A percentile compares a stretch with the other conserved stretches of the same genome.
Conservation (phyloP, 2,113 vertebrate genomes). For the Pteruthius melanotis region DNA sequence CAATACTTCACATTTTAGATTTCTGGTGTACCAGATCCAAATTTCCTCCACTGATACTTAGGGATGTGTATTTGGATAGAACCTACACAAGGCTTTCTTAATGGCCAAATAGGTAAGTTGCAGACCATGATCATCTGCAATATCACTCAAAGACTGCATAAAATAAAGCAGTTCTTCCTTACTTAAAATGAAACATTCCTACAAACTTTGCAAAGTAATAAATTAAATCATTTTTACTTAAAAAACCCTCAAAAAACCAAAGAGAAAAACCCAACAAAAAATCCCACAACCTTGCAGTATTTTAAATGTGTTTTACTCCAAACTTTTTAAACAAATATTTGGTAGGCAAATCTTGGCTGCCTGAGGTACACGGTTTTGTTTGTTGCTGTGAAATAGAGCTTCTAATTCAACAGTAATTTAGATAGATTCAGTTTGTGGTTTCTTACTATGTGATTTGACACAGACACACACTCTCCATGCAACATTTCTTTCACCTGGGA, state of each 20-base stretch:
- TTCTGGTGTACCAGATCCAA: background rate
- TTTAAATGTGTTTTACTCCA: background rate
- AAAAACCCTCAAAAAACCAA: too few species aligned
- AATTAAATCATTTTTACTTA: background rate
- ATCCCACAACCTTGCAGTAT: background rate
- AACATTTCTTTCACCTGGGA: constrained; percentile 59
- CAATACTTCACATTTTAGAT: background rate
- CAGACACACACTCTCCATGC: background rate
- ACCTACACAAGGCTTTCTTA: background rate
- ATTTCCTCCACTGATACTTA: background rate
- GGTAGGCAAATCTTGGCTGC: background rate
- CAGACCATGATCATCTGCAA: background rate
- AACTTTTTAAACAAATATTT: background rate
- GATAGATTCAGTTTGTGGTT: constrained; percentile 16
- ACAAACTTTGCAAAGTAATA: background rate
- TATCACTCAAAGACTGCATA: background rate
- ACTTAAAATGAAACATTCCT: background rate
- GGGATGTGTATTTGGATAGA: background rate
- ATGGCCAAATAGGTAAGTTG: background rate
- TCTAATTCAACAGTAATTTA: constrained; percentile 35
- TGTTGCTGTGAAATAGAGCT: background rate
- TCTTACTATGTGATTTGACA: constrained; percentile 51
- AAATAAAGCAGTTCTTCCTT: background rate
- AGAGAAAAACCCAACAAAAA: background rate
- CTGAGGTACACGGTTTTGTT: background rate